Evolutionary conservation across 1,140 invertebrate genomes (phyloP).

Genomic region (Whitmania pigra): DNA sequence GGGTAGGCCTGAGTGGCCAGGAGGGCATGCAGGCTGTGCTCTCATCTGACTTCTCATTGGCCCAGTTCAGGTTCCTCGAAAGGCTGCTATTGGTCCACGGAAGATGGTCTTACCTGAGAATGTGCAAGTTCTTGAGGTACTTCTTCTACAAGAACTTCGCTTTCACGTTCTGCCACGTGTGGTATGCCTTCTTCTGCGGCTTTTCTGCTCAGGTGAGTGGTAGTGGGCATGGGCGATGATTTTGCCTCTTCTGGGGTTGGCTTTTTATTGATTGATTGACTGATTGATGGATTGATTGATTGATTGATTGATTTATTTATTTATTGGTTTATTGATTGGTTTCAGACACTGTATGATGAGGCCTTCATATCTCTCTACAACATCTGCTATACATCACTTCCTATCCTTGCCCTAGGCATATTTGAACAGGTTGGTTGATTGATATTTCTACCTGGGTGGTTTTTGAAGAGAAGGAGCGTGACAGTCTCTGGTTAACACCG

Average conservation of each 20-base stretch:
- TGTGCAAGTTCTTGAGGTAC: slow-evolving; percentile 94
- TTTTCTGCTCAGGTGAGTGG: slow-evolving; percentile 87
- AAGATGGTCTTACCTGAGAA: slow-evolving; percentile 81
- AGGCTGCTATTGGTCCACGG: slow-evolving; percentile 85
- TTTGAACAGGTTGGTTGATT: slow-evolving; percentile 63
- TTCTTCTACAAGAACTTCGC: slow-evolving; percentile 93
- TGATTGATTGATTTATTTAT: no score
- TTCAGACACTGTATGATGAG: slow-evolving; percentile 89
- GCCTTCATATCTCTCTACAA: slow-evolving; percentile 97
- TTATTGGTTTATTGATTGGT: slow-evolving; percentile 28
- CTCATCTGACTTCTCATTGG: slow-evolving; percentile 90
- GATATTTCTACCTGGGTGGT: no score
- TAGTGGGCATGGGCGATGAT: background rate
- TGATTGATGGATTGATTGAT: no score
- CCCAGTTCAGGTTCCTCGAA: slow-evolving; percentile 61
- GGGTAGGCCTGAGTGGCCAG: slow-evolving; percentile 92
- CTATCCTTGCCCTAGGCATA: slow-evolving; percentile 79
- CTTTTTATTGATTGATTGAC: no score
- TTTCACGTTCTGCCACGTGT: slow-evolving; percentile 74
- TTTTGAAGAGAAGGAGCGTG: no score
- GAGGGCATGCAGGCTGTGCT: slow-evolving; percentile 95
- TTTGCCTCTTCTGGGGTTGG: background rate
- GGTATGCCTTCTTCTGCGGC: slow-evolving; percentile 98
- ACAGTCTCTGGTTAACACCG: no score
- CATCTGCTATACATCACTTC: slow-evolving; percentile 91